Conservation (phyloP, 2,113 vertebrate species). For the Crotalus horridus region DNA sequence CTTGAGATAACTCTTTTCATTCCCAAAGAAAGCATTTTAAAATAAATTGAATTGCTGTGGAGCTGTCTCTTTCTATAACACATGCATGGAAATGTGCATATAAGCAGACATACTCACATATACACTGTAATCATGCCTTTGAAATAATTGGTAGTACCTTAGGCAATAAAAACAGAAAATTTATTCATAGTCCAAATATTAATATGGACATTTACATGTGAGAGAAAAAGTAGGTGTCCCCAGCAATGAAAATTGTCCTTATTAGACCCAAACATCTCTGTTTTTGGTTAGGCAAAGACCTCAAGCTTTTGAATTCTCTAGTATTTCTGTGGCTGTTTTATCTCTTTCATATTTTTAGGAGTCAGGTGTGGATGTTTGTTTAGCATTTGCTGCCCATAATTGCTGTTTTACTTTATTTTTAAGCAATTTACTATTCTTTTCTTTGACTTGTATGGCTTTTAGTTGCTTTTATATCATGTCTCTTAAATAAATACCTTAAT, state of each 20-base stretch:
- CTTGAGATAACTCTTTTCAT: slow-evolving; percentile 33
- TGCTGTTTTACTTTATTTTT: not conserved
- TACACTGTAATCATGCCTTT: not conserved
- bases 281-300: not conserved
- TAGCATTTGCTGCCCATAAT: not conserved
- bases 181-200: not conserved
- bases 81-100: not conserved
- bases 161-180: not conserved
- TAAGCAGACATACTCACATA: not conserved
- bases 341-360: not conserved
- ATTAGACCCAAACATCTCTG: not conserved
- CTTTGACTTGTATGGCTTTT: not conserved
- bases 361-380: not conserved
- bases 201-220: not conserved
- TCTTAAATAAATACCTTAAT: not conserved
- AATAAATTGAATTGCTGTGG: not conserved
- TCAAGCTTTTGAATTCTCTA: not conserved
- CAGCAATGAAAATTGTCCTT: not conserved
- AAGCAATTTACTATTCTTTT: not conserved
- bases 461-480: not conserved
- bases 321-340: not conserved
- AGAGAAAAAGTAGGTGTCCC: not conserved
- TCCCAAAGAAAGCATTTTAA: slow-evolving; percentile 36
- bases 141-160: not conserved
- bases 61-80: not conserved